Conservation (phyloP, 2,113 vertebrate genomes). For the human region DNA sequence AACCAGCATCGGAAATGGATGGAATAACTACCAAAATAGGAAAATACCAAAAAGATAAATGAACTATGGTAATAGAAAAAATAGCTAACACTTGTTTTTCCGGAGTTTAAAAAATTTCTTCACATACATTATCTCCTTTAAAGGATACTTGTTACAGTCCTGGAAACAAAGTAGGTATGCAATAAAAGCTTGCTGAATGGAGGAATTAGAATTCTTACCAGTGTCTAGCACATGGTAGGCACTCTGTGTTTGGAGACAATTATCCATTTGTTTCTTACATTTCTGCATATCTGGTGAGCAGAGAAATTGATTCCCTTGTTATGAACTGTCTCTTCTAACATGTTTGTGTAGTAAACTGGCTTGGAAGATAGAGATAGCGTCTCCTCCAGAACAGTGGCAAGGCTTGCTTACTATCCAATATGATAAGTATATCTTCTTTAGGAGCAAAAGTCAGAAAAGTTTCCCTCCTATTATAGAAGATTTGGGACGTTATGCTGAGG, state of each 20-base stretch:
- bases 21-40: neutral
- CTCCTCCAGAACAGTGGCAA: neutral
- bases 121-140: neutral
- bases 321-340: neutral
- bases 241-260: neutral
- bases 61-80: neutral
- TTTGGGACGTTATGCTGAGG: neutral
- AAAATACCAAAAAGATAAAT: neutral
- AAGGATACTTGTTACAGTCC: neutral
- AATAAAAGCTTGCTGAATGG: neutral
- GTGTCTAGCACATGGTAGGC: neutral
- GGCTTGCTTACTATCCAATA: neutral
- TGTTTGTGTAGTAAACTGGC: neutral
- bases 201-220: neutral
- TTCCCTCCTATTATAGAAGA: neutral
- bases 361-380: neutral
- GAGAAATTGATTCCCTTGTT: neutral
- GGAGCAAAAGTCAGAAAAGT: neutral
- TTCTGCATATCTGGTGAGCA: neutral
- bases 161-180: neutral
- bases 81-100: neutral
- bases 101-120: neutral
- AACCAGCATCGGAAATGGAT: neutral
- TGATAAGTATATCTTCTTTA: neutral
- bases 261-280: neutral